Conservation (phyloP, 2,888 invertebrate species). For the Drepana falcataria region DNA sequence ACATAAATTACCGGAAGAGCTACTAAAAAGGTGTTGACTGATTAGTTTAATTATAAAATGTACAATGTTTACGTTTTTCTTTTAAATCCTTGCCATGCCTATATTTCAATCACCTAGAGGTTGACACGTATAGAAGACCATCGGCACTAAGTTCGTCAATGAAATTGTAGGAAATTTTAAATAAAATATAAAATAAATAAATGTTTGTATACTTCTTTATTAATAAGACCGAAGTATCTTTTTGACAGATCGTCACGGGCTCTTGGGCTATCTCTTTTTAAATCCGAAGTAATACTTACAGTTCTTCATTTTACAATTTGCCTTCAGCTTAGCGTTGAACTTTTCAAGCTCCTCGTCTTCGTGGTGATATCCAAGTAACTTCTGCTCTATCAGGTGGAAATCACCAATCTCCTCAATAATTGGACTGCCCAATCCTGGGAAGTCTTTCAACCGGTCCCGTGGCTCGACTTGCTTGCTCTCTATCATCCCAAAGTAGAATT, state of each 20-base stretch:
- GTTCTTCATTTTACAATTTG: slow-evolving; percentile 58
- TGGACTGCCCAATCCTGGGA: slow-evolving; percentile 66
- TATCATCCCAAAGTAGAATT: slow-evolving; percentile 90
- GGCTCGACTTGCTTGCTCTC: slow-evolving; percentile 60
- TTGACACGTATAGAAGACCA: too few relatives aligned
- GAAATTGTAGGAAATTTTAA: too few relatives aligned
- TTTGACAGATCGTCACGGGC: too few relatives aligned
- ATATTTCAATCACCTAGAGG: too few relatives aligned
- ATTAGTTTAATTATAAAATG: too few relatives aligned
- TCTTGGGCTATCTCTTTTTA: too few relatives aligned
- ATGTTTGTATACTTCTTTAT: too few relatives aligned
- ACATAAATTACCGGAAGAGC: neutral
- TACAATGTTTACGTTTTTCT: too few relatives aligned
- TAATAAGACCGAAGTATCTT: too few relatives aligned
- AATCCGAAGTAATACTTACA: slow-evolving; percentile 33
- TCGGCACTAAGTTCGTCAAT: too few relatives aligned
- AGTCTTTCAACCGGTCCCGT: slow-evolving; percentile 60
- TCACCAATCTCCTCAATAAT: slow-evolving; percentile 69
- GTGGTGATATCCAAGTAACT: slow-evolving; percentile 60
- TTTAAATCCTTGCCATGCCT: too few relatives aligned
- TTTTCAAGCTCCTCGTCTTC: slow-evolving; percentile 65
- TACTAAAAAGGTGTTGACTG: neutral
- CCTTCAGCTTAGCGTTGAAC: slow-evolving; percentile 58
- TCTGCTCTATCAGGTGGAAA: slow-evolving; percentile 68
- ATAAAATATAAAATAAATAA: too few relatives aligned